Conservation (phyloP, 2,888 invertebrate genomes). For the Epirrhoe alternata region DNA sequence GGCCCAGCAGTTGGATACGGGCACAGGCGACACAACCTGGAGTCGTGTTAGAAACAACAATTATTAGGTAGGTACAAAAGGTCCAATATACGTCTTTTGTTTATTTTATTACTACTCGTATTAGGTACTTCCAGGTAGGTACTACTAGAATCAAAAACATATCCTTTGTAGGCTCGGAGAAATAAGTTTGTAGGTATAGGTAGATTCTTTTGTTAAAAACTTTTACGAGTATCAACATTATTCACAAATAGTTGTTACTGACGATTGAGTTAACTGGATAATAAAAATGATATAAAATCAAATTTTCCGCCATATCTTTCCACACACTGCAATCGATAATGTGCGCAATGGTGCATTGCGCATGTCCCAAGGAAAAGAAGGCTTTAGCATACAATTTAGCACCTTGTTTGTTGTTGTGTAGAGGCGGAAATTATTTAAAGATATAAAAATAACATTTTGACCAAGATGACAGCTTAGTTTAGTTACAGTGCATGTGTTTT, state of each 20-base stretch:
- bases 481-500: slow-evolving; percentile 70
- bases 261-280: slow-evolving; percentile 21
- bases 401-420: slow-evolving; percentile 27
- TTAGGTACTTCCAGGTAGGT: no score
- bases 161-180: no score
- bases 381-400: slow-evolving; percentile 40
- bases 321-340: slow-evolving; percentile 80
- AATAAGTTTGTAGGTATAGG: no score
- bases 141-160: no score
- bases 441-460: slow-evolving; percentile 22
- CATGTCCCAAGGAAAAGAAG: slow-evolving; percentile 63
- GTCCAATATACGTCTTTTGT: no score
- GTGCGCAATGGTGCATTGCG: slow-evolving; percentile 81
- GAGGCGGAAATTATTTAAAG: slow-evolving; percentile 40
- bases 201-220: no score
- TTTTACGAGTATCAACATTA: neutral
- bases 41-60: no score
- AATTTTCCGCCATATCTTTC: slow-evolving; percentile 76
- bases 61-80: no score
- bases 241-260: neutral
- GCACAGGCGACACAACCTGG: no score
- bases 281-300: slow-evolving; percentile 46
- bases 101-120: no score
- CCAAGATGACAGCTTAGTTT: slow-evolving; percentile 75
- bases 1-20: no score